phyloP scores from a whole-genome alignment of 2,888 invertebrate genomes.

The Eulithis testata region DNA sequence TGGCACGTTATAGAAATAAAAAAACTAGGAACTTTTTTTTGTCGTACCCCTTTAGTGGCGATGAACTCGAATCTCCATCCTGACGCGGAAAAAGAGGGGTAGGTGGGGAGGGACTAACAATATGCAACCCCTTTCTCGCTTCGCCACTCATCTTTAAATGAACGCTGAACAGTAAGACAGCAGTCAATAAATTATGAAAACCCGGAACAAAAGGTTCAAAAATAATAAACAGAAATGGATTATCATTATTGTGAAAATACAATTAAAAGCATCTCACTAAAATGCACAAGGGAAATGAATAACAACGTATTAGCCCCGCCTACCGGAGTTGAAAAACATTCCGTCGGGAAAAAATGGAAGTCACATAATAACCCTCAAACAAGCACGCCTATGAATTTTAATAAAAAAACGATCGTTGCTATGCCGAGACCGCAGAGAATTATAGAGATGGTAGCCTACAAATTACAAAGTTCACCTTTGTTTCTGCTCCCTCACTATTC shows the following conservation, averaged over 20 bases:
- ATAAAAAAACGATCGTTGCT: conserved; percentile 3
- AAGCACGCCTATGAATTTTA: conserved; percentile 7
- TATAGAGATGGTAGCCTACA: not conserved
- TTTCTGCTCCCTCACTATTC: conserved; percentile 5
- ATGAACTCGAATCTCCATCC: conserved; percentile 1
- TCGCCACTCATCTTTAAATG: conserved; percentile 2
- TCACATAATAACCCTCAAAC: conserved; percentile 7
- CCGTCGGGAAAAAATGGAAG: not conserved
- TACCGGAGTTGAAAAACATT: conserved; percentile 9
- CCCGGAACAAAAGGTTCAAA: not conserved
- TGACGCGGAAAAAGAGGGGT: conserved; percentile 1
- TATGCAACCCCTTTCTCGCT: conserved; percentile 6
- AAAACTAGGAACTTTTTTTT: not conserved
- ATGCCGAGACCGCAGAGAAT: conserved; percentile 1
- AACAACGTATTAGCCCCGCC: conserved; percentile 15
- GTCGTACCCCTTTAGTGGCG: conserved; percentile 3
- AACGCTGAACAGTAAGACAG: not conserved
- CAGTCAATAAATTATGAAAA: not conserved
- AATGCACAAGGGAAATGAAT: conserved; percentile 7
- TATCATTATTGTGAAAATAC: not conserved
- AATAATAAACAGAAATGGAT: too few relatives aligned
- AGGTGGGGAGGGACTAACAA: conserved; percentile 5
- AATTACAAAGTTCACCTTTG: conserved; percentile 11
- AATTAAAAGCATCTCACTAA: not conserved
- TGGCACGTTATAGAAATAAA: conserved; percentile 4